These are phyloP conservation scores for Octopus bimaculoides DNA, from an alignment of 1,140 invertebrate species.

Conservation along the genomic window DNA sequence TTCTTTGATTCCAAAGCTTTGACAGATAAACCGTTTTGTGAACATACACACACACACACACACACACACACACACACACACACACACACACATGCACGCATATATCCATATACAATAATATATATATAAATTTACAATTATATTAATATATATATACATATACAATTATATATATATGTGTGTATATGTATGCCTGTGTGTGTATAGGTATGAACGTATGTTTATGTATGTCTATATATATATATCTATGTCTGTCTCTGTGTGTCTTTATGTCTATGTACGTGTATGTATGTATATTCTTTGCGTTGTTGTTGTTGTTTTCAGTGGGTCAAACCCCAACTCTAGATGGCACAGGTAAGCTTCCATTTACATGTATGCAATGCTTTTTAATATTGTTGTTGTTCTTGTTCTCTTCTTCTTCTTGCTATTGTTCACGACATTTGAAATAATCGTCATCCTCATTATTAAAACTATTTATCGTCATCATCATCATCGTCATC, in stretches of 20 bases:
- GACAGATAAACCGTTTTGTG: no score
- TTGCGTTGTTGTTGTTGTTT: neutral
- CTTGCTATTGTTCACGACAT: no score
- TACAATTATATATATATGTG: neutral
- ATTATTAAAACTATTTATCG: neutral
- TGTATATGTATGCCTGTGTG: no score
- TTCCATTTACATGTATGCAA: neutral
- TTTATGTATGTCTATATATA: no score
- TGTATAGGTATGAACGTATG: neutral
- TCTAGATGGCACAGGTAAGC: neutral
- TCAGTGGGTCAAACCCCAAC: neutral
- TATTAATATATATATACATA: neutral
- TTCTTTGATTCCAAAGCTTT: no score
- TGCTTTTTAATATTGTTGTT: no score
- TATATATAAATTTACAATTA: neutral
- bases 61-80: neutral
- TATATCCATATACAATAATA: neutral
- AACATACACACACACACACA: neutral
- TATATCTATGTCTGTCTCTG: no score
- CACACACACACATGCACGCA: neutral
- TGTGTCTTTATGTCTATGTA: no score
- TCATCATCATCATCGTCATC: neutral
- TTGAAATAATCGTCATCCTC: no score
- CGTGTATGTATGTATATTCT: no score
- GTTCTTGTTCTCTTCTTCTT: no score